Conservation (phyloP, 2,797 vertebrate genomes). For the Gallinago nigripennis region DNA sequence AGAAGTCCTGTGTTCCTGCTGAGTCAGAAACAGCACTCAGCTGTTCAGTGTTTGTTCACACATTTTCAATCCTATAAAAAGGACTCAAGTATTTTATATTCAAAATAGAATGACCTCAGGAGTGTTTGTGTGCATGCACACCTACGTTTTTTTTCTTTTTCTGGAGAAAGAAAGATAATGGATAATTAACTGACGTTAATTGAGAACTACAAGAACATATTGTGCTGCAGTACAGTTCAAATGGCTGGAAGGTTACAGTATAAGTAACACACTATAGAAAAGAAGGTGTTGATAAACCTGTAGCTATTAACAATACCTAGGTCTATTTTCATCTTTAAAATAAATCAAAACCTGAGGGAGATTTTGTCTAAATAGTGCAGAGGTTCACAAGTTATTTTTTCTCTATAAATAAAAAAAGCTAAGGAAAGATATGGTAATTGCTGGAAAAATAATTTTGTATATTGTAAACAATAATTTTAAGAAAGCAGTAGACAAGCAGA, state of each 20-base stretch:
- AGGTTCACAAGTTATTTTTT: not conserved
- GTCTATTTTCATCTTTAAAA: not conserved
- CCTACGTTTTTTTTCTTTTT: accelerated
- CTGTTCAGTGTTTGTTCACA: not conserved
- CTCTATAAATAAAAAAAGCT: not conserved
- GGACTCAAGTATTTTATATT: not conserved
- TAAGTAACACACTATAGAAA: not conserved
- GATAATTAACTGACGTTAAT: not conserved
- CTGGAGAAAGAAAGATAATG: not conserved
- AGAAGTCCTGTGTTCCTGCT: not conserved
- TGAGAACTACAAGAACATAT: not conserved
- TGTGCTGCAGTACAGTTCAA: not conserved
- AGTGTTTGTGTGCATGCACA: not conserved
- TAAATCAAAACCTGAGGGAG: not conserved
- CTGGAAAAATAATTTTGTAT: not conserved
- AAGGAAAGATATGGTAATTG: not conserved
- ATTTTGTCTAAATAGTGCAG: not conserved
- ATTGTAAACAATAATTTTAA: not conserved
- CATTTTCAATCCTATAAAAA: not conserved
- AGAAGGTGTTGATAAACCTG: not conserved
- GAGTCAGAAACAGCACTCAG: not conserved
- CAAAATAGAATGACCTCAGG: not conserved
- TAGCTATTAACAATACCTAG: not conserved
- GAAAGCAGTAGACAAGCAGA: not conserved
- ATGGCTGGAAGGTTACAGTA: not conserved